Base-by-base conservation (phyloP, 2,797 vertebrate genomes). In the Allobates femoralis region DNA sequence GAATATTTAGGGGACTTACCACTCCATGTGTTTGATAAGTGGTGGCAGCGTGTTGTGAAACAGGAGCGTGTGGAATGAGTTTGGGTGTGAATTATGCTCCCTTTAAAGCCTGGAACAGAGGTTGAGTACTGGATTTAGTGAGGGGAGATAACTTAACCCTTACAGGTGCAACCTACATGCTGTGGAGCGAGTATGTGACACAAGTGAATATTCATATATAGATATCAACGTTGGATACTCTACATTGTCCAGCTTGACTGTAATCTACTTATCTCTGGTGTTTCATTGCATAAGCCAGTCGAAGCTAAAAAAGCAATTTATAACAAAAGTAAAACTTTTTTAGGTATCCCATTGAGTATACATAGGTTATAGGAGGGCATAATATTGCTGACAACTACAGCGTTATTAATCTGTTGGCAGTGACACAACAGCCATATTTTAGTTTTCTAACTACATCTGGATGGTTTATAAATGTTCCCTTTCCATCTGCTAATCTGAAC, bases 401-500 rank as follows among this genome's bases (percentile, higher is more conserved):
- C 26, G 41, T 50, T 41, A 1, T 66, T 66, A 28, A 46, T 66
- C 30, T 32, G 4, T 69, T 81, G 79, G 79, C 79, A 34, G 19
- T n/a, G 21, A 30, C 30, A 34, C 79, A 69, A 34, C 15, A 53
- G 46, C 16, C 64, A 37, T 81, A 55, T 69, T 81, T 73, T 83
- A 83, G 19, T 53, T 67, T 32, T 55, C 79, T 30, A 53, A 15
- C 79, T 66, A 81, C 79, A 81, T 81, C 79, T 69, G 79, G 79
- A 69, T 55, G 46, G 51, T 81, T 30, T 51, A 50, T 81, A 81
- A 67, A 81, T 81, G 34, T 51, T 64, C 62, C 26, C 46, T 46
- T 74, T 37, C 67, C 81, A 55, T 83, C 66, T 83, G 81, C 66
- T 58, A 73, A 73, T 74, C 37, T 37, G 10, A 60, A 6, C 32